phyloP scores from a whole-genome alignment of 2,797 vertebrate species.

The Enteromius mattozi region DNA sequence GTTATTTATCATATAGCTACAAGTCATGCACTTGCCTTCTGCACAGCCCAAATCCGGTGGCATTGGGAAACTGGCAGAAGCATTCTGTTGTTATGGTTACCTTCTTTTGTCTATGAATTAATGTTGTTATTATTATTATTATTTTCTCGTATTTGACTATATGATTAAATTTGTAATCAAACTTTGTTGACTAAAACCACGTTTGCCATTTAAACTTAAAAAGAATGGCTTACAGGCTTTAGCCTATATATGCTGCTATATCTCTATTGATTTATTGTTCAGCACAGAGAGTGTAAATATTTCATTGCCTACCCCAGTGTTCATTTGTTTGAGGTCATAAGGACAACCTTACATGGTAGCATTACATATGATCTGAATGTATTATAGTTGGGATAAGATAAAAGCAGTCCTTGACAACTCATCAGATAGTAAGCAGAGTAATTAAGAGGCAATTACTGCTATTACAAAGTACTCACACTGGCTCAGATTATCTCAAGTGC shows the following conservation, averaged over 20 bases:
- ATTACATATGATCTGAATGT: conserved; percentile 12
- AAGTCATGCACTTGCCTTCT: not conserved
- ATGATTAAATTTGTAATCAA: not conserved
- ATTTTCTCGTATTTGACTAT: not conserved
- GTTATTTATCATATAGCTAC: not conserved
- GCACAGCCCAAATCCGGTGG: not conserved
- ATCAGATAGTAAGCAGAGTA: conserved; percentile 47
- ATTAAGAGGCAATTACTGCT: conserved; percentile 53
- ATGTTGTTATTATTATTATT: too few species aligned
- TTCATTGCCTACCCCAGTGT: not conserved
- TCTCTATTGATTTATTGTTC: conserved; percentile 3
- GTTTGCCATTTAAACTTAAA: not conserved
- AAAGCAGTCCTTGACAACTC: conserved; percentile 40
- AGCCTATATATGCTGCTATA: not conserved
- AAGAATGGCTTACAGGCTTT: not conserved
- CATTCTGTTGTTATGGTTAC: not conserved
- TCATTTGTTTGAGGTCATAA: conserved; percentile 7
- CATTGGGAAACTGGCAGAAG: not conserved
- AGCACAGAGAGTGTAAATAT: not conserved
- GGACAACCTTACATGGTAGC: not conserved
- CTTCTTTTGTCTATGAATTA: not conserved
- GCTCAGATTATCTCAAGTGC: conserved; percentile 49
- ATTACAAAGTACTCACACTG: conserved; percentile 42
- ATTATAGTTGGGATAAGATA: conserved; percentile 20
- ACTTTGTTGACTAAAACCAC: not conserved